Evolutionary conservation across 2,888 invertebrate genomes (phyloP).

Genomic region (Brachypalpus laphriformis): DNA sequence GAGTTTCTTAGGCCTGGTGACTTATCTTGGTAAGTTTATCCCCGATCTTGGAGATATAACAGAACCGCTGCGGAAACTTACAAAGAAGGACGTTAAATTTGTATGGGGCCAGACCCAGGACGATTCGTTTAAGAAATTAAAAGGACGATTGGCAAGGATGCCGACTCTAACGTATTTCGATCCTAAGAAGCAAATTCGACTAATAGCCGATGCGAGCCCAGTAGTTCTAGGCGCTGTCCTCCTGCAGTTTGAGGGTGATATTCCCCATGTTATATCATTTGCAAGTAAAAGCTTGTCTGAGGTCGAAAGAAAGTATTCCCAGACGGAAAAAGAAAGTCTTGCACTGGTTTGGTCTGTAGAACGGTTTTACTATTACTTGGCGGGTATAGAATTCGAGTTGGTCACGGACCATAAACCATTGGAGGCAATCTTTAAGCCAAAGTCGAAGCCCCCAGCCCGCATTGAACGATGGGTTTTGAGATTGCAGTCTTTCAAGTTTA

Average conservation of each 20-base stretch:
- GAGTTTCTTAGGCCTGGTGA: slow-evolving; percentile 62
- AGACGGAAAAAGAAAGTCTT: slow-evolving; percentile 48
- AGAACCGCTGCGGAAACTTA: slow-evolving; percentile 49
- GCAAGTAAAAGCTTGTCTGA: slow-evolving; percentile 59
- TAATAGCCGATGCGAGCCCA: slow-evolving; percentile 32
- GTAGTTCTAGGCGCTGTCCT: slow-evolving; percentile 29
- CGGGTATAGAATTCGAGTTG: no score
- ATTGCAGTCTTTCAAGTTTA: no score
- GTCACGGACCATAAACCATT: no score
- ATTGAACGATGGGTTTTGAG: slow-evolving; percentile 24
- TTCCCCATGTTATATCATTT: slow-evolving; percentile 49
- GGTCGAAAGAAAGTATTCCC: slow-evolving; percentile 22
- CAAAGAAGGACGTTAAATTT: slow-evolving; percentile 60
- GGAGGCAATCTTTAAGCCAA: no score
- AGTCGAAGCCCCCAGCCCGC: not conserved
- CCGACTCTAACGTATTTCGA: slow-evolving; percentile 26
- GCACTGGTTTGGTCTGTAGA: slow-evolving; percentile 14
- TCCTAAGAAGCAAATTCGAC: slow-evolving; percentile 10
- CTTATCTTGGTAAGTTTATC: slow-evolving; percentile 67
- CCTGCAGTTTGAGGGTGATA: slow-evolving; percentile 10
- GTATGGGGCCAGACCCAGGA: slow-evolving; percentile 54
- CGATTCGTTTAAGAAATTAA: slow-evolving; percentile 48
- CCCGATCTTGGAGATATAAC: slow-evolving; percentile 59
- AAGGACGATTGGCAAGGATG: slow-evolving; percentile 5
- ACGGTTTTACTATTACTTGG: slow-evolving; percentile 61